Base-by-base conservation (phyloP, 2,888 invertebrate species). In the Mechanitis mazaeus region DNA sequence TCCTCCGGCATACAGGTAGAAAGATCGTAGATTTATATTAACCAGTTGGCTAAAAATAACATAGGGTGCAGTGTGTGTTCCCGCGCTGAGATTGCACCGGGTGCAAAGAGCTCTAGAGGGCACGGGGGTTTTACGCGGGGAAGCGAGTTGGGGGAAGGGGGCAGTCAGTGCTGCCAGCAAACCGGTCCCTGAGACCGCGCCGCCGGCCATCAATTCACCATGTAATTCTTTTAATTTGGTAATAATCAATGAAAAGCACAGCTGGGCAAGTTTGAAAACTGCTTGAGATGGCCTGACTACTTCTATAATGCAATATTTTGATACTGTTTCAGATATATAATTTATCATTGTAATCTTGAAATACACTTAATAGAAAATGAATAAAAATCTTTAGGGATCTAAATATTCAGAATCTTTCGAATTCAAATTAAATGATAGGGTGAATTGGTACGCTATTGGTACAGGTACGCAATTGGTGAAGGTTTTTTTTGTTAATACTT, bases 21-120 rank as follows among this genome's bases (percentile, higher is more conserved):
- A 70, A 72, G 73, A 72, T 72, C 70, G 74, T 70, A 72, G 71
- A 76, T 76, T 76, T 74, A 72, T 77, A 72, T 72, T 72, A 81
- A 84, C 83, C 80, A 74, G 83, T 81, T 77, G 72, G 77, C 78
- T 83, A 81, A 81, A 84, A 83, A 84, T 84, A 84, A 80, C 6
- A 81, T 80, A 70, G 72, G 71, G 70, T 71, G 71, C 70, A 71
- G 71, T 70, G 73, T 68, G 70, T 69, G 70, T 71, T 65, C 61
- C 66, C 64, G 70, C 67, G 70, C 69, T 50, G 71, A 69, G 71
- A 70, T 71, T 69, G 72, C 66, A 67, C 56, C 54, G 73, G 75
- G 56, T 57, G 60, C 63, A 55, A 55, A 54, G 59, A 33, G 54
- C 50, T 38, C n/a, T 54, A 38, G 58, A 50, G 59, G 56, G 55